Conservation (phyloP, 2,888 invertebrate genomes). For the Nemurella pictetii region DNA sequence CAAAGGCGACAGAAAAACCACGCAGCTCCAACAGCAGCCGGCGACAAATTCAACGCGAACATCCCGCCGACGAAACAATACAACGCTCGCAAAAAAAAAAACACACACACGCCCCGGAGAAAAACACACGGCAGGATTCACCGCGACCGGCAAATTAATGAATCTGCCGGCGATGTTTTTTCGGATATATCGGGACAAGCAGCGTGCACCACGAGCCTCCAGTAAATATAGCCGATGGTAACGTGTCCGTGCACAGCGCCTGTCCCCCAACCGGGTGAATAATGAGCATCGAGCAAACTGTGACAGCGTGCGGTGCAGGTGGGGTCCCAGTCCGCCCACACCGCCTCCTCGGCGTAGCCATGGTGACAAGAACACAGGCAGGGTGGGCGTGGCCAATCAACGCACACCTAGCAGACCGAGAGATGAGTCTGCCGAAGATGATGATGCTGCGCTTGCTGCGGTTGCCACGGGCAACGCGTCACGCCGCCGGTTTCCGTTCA, state of each 20-base stretch:
- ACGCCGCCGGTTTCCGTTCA: background rate
- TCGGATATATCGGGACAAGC: background rate
- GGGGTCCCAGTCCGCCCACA: slow-evolving; percentile 28
- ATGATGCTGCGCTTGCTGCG: background rate
- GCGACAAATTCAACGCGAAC: slow-evolving; percentile 16
- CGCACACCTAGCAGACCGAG: slow-evolving; percentile 6
- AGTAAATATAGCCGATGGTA: background rate
- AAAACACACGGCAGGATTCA: background rate
- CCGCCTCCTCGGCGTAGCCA: slow-evolving; percentile 26
- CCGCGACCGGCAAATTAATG: slow-evolving; percentile 24
- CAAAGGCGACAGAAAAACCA: background rate
- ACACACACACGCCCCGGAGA: background rate
- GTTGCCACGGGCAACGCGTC: background rate
- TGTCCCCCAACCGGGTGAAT: background rate
- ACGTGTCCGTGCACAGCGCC: background rate
- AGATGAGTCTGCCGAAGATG: background rate
- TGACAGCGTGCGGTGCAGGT: slow-evolving; percentile 33
- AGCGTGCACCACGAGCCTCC: background rate
- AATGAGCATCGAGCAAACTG: slow-evolving; percentile 8
- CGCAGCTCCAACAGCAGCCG: background rate
- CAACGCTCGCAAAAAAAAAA: background rate
- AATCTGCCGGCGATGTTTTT: background rate
- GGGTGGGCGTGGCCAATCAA: background rate
- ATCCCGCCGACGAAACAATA: background rate
- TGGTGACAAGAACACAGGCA: slow-evolving; percentile 23